Evolutionary conservation across 2,797 vertebrate genomes (phyloP).

Genomic region (Sebastes cheni): DNA sequence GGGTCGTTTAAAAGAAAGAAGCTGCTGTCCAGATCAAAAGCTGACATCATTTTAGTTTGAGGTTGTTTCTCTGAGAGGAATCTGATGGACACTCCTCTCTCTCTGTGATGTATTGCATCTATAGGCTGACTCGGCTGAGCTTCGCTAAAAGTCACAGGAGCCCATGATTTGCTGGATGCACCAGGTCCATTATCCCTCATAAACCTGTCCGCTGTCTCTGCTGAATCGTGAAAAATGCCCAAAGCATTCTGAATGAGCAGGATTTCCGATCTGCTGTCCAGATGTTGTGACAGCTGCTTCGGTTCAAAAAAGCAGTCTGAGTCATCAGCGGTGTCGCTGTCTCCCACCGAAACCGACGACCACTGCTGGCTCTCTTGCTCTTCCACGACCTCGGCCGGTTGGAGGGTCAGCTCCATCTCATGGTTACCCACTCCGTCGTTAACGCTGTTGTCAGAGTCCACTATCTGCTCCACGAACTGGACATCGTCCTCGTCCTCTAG

Average conservation of each 20-base stretch:
- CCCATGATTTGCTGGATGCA: conserved; percentile 46
- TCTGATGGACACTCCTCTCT: conserved; percentile 52
- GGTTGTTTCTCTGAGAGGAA: conserved; percentile 55
- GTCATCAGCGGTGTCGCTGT: conserved; percentile 59
- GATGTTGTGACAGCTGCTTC: conserved; percentile 56
- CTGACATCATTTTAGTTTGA: conserved; percentile 28
- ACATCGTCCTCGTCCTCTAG: conserved; percentile 75
- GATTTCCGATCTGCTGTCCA: conserved; percentile 67
- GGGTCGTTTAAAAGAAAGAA: conserved; percentile 58
- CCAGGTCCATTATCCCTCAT: conserved; percentile 33
- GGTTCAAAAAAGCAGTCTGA: conserved; percentile 64
- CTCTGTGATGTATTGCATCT: conserved; percentile 29
- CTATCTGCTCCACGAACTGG: conserved; percentile 65
- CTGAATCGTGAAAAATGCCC: conserved; percentile 66
- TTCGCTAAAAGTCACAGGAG: conserved; percentile 37
- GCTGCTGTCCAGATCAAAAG: conserved; percentile 44
- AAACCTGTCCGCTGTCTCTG: conserved; percentile 48
- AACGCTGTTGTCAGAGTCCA: conserved; percentile 7
- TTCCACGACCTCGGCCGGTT: conserved; percentile 34
- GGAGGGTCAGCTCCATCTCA: conserved; percentile 35
- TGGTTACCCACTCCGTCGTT: conserved; percentile 10
- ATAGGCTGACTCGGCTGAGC: conserved; percentile 37
- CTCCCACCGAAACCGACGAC: conserved; percentile 54
- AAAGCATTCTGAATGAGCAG: conserved; percentile 74
- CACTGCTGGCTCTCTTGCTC: conserved; percentile 68